phyloP scores from a whole-genome alignment of 2,113 vertebrate genomes.

The Eudyptes chrysolophus region DNA sequence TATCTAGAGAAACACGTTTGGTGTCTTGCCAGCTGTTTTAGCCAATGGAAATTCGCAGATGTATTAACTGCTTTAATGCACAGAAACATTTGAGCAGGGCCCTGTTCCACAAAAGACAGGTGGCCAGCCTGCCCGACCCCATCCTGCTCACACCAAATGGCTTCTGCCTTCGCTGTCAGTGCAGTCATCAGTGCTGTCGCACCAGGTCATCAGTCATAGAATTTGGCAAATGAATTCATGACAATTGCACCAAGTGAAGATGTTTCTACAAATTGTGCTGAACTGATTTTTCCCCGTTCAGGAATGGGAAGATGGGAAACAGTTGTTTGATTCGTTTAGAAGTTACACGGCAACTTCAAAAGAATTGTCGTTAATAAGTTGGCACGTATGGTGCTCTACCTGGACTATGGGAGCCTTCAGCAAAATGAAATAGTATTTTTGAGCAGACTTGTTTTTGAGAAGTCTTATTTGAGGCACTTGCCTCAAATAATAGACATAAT shows the following conservation, averaged over 20 bases:
- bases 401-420: neutral
- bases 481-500: neutral
- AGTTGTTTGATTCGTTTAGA: neutral
- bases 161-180: neutral
- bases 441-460: neutral
- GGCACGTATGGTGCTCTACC: neutral
- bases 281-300: neutral
- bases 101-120: neutral
- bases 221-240: neutral
- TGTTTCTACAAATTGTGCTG: neutral
- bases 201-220: neutral
- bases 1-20: neutral
- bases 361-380: neutral
- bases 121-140: neutral
- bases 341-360: neutral
- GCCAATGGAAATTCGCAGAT: neutral
- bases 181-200: neutral
- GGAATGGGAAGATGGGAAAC: neutral
- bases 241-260: neutral
- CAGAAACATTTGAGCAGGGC: neutral
- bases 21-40: neutral
- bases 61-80: conserved; percentile 7
- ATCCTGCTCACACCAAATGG: neutral
- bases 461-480: neutral
- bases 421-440: neutral